Conservation (phyloP, 2,113 vertebrate genomes). For the Anguilla rostrata region DNA sequence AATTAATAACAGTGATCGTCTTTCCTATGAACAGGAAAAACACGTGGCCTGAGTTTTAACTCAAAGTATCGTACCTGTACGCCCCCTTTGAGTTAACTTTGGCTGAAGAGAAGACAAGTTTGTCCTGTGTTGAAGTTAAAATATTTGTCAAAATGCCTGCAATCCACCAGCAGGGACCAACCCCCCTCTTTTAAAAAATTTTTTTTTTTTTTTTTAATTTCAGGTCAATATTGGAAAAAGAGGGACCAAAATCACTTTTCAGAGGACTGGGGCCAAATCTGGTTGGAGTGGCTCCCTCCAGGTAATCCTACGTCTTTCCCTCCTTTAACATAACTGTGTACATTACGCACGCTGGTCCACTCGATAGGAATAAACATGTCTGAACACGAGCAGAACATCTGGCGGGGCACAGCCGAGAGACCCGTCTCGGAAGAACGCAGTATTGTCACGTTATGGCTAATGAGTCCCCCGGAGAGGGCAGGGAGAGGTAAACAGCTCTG, state of each 20-base stretch:
- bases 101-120: neutral
- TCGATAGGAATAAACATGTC: no score
- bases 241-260: slow-evolving; percentile 94
- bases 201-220: slow-evolving; percentile 30
- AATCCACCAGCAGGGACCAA: neutral
- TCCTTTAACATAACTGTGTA: neutral
- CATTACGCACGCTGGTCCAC: no score
- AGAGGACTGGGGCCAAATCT: slow-evolving; percentile 93
- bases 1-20: no score
- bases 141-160: neutral
- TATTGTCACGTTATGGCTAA: neutral
- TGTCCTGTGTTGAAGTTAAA: neutral
- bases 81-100: neutral
- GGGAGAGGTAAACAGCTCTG: neutral
- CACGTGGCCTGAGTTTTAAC: neutral
- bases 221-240: slow-evolving; percentile 95
- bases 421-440: neutral
- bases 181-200: neutral
- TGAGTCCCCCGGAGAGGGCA: neutral
- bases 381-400: no score
- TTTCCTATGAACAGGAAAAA: no score
- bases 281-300: slow-evolving; percentile 93
- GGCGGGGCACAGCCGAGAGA: neutral
- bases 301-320: slow-evolving; percentile 68
- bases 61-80: neutral